Evolutionary conservation across 2,888 invertebrate genomes (phyloP).

Genomic region (Byasa hedistus): DNA sequence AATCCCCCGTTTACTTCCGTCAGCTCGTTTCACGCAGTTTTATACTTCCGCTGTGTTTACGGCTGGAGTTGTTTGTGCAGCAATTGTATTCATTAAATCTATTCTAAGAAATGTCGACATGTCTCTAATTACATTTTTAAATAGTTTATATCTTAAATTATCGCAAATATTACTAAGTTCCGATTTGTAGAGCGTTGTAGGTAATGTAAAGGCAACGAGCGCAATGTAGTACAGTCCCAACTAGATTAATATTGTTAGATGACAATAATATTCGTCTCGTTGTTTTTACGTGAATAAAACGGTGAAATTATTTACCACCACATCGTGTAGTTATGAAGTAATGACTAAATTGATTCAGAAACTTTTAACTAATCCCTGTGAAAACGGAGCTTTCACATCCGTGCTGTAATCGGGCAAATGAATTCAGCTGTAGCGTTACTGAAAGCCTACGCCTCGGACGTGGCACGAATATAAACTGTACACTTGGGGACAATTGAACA

Average conservation of each 20-base stretch:
- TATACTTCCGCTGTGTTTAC: not conserved
- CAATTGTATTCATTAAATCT: not conserved
- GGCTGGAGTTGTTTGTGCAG: not conserved
- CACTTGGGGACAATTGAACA: not conserved
- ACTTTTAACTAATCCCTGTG: not conserved
- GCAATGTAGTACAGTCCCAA: no score
- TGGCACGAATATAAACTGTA: constrained; percentile 4
- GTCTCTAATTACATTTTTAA: no score
- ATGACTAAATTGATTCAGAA: no score
- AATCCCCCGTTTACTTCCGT: not conserved
- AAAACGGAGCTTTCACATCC: not conserved
- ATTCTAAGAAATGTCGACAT: not conserved
- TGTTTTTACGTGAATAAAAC: no score
- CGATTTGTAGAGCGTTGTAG: no score
- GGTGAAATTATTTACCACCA: no score
- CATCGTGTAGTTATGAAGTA: no score
- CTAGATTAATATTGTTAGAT: no score
- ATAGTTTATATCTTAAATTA: no score
- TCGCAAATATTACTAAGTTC: no score
- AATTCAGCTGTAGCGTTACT: constrained; percentile 4
- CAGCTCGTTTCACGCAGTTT: not conserved
- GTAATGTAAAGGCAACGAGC: no score
- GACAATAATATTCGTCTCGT: no score
- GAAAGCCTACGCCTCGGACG: constrained; percentile 2
- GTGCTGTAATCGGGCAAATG: not conserved